Base-by-base conservation (phyloP, 2,797 vertebrate genomes). In the Manis javanica region DNA sequence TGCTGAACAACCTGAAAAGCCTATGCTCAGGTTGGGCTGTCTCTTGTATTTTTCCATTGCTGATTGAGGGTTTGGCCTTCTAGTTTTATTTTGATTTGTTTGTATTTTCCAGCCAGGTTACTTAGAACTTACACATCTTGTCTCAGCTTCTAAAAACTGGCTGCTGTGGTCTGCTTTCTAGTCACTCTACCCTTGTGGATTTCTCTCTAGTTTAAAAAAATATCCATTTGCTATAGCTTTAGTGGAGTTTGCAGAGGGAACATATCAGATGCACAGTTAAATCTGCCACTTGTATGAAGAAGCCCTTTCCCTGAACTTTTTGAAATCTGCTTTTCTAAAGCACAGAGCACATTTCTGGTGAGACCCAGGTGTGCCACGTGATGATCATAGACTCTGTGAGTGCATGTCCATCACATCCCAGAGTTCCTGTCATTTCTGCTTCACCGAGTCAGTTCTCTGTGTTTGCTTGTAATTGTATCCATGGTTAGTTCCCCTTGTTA, bases 391-490 rank as follows among this genome's bases (percentile, higher is more conserved):
- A 37, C 34, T 84, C 63, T 9, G 3, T 9, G 46, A 61, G 66
- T 37, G 34, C 81, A 1, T 87, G 87, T 64, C 92, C 63, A 15
- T 63, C 64, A 59, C 31, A 66, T 64, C 77, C 92, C 85, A 2
- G 71, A 55, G 57, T 79, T 31, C 21, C 90, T 77, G 68, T 87
- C 94, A 71, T 92, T 96, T 89, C 94, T 74, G 66, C 85, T 74
- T 91, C 88, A 90, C 63, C 11, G 5, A 74, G 24, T 53, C 74
- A 31, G 39, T 87, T 86, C 42, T 89, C 55, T 87, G 68, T n/a
- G 13, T 90, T 88, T 88, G 39, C 93, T 71, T 92, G 85, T 75
- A 84, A 53, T 10, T 1, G 63, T 98, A 89, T 94, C 96, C 95
- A 96, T 92, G 94, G 96, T 86, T 86, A 0, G 34, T 42, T 79